Evolutionary conservation across 2,888 invertebrate genomes (phyloP).

Genomic region (Myopa tessellatipennis): DNA sequence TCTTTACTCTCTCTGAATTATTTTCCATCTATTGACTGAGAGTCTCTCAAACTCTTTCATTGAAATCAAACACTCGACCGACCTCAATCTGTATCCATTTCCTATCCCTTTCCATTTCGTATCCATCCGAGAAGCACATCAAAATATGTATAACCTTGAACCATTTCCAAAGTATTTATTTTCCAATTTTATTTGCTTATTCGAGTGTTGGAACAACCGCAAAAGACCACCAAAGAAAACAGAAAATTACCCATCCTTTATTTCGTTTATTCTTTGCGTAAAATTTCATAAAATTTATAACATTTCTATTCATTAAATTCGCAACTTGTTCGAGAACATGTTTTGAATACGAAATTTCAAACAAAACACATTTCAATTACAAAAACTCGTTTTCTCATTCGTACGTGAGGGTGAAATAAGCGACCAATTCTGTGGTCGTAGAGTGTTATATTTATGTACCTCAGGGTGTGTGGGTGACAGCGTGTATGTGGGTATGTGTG

Average conservation of each 20-base stretch:
- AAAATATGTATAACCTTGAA: too few relatives aligned
- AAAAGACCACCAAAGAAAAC: neutral
- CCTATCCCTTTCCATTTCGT: too few relatives aligned
- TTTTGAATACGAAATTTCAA: conserved; percentile 31
- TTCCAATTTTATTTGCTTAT: neutral
- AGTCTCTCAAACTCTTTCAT: too few relatives aligned
- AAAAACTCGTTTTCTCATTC: neutral
- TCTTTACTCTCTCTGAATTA: too few relatives aligned
- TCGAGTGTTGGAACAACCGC: neutral
- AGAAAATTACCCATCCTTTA: neutral
- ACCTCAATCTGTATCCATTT: too few relatives aligned
- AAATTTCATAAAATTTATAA: conserved; percentile 18
- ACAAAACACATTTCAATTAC: conserved; percentile 12
- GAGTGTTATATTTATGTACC: neutral
- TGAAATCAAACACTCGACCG: too few relatives aligned
- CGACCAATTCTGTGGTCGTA: neutral
- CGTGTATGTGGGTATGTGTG: neutral
- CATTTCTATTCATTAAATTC: conserved; percentile 18
- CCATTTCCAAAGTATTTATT: neutral
- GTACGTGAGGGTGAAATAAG: neutral
- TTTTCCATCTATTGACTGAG: too few relatives aligned
- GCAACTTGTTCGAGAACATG: conserved; percentile 16
- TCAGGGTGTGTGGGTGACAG: neutral
- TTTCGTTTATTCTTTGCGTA: neutral
- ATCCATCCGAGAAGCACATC: too few relatives aligned